Base-by-base conservation (phyloP, 2,113 vertebrate genomes). In the Chloropsis cyanopogon region DNA sequence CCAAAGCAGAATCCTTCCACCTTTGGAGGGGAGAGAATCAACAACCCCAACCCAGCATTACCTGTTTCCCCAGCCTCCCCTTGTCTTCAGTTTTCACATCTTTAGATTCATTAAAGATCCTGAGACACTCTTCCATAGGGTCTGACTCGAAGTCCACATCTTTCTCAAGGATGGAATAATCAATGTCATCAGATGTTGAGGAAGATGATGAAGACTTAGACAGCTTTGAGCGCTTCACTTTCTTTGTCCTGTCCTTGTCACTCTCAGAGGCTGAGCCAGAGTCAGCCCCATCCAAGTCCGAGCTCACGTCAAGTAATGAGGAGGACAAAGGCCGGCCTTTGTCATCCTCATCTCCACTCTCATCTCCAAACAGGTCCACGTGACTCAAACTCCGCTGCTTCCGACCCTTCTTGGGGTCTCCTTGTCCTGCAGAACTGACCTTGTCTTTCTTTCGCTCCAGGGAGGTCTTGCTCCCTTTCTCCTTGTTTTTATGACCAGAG, bases 81-180 rank as follows among this genome's bases (percentile, higher is more conserved):
- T 99, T 99, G 97, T 99, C 98, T 95, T 99, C 99, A 1, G 92
- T 98, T 97, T 99, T 99, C 88, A 99, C 98, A 14, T 99, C 98
- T 17, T 98, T 99, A 33, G 99, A 99, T 90, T 99, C 99, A 7
- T 99, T 99, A 95, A 99, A 99, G 85, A 99, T 99, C 88, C 99
- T 93, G 50, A 99, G 97, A 83, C 99, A 99, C 96, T 99, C 99
- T 92, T 99, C 99, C 99, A 99, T 98, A 3, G 99, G 99, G 88
- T 99, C 99, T 0, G 98, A 98, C 85, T 99, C 99, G 1, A 98
- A 99, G 92, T 99, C 99, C 52, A 99, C 73, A 47, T 99, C 99
- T 50, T 97, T 98, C 95, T 99, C 98, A 47, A 99, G 97, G 72
- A 97, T 53, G 1, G 98, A 97, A 79, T 98, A 98, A 97, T 99